These are phyloP conservation scores for Crossoptilon crossoptilon DNA, from an alignment of 2,797 vertebrate species.

Conservation along the genomic window DNA sequence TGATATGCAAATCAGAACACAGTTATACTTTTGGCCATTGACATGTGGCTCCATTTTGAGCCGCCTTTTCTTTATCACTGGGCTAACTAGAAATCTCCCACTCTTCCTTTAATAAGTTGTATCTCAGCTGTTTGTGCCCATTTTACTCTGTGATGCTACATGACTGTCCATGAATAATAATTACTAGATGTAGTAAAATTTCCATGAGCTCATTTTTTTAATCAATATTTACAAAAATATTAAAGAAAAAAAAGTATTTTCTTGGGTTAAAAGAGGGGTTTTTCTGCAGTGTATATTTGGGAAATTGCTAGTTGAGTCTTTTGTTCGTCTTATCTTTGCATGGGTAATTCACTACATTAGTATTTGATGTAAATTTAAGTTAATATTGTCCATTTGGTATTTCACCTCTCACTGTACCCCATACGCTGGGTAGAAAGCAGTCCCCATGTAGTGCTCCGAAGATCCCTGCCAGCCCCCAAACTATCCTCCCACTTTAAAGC, in stretches of 20 bases:
- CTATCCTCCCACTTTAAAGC: background rate
- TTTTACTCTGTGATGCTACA: background rate
- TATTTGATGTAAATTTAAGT: background rate
- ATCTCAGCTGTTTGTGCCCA: background rate
- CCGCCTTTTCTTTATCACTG: background rate
- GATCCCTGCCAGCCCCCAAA: background rate
- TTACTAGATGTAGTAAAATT: background rate
- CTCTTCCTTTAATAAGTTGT: background rate
- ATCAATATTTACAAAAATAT: background rate
- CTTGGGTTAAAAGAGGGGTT: background rate
- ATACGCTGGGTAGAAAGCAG: background rate
- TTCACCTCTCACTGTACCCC: background rate
- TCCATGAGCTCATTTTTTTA: background rate
- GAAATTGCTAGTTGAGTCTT: background rate
- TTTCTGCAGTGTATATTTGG: background rate
- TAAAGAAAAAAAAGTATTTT: background rate
- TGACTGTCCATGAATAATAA: background rate
- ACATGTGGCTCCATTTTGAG: background rate
- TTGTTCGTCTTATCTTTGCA: background rate
- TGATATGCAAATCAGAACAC: background rate
- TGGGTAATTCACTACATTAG: background rate
- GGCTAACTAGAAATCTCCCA: background rate
- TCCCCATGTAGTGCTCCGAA: background rate
- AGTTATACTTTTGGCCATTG: background rate
- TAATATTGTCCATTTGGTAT: background rate